Conservation (phyloP, 2,888 invertebrate species). For the Blera fallax region DNA sequence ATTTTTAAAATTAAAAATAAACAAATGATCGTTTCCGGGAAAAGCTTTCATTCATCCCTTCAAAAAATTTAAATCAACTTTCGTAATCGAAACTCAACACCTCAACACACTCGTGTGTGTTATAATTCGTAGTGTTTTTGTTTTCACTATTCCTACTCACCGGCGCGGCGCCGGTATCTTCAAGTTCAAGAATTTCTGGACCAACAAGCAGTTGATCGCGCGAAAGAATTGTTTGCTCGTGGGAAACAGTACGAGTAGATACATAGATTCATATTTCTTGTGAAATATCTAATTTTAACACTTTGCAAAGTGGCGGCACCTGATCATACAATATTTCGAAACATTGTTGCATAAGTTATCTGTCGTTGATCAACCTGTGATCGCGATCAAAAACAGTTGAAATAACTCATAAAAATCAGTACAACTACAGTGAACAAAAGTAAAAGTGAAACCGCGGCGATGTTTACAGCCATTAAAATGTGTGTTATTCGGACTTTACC, state of each 20-base stretch:
- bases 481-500: neutral
- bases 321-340: neutral
- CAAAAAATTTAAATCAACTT: neutral
- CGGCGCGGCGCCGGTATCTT: neutral
- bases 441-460: slow-evolving; percentile 22
- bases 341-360: neutral
- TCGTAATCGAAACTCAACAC: neutral
- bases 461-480: neutral
- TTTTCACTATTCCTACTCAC: neutral
- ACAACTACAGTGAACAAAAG: neutral
- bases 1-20: neutral
- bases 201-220: neutral
- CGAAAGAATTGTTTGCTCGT: neutral
- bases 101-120: neutral
- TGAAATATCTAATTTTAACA: slow-evolving; percentile 16
- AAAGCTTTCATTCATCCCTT: slow-evolving; percentile 15
- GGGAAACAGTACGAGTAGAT: neutral
- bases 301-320: neutral
- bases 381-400: neutral
- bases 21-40: neutral
- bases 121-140: neutral
- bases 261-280: neutral
- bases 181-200: slow-evolving; percentile 26
- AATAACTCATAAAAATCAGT: neutral
- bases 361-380: neutral